Evolutionary conservation across 2,888 invertebrate species (phyloP).

Genomic region (Brachyptera risi): DNA sequence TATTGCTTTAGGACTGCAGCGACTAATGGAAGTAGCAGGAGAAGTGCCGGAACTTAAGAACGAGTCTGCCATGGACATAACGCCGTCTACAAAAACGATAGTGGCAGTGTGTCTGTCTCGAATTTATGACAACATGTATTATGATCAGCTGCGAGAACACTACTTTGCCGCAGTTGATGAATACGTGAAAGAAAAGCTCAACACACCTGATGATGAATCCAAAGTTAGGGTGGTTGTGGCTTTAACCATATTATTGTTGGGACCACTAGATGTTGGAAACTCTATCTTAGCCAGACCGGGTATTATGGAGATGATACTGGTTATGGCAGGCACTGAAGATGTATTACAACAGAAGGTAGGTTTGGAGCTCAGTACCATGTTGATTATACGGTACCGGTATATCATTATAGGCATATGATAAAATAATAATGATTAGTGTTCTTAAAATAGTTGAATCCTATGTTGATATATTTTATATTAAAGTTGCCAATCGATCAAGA

Average conservation of each 20-base stretch:
- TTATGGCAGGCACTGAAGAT: conserved; percentile 95
- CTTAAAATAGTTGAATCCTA: too few relatives aligned
- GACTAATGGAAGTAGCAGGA: conserved; percentile 59
- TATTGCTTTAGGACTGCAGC: too few relatives aligned
- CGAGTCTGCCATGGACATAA: conserved; percentile 87
- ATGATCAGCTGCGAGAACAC: conserved; percentile 72
- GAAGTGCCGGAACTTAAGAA: conserved; percentile 82
- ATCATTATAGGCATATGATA: too few relatives aligned
- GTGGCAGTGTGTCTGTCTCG: conserved; percentile 86
- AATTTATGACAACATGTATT: conserved; percentile 94
- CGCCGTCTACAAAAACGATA: conserved; percentile 82
- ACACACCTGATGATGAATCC: conserved; percentile 83
- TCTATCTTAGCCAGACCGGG: conserved; percentile 68
- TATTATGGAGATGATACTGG: conserved; percentile 92
- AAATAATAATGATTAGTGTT: too few relatives aligned
- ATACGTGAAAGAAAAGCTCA: conserved; percentile 78
- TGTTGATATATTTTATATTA: too few relatives aligned
- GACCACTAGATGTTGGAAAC: conserved; percentile 92
- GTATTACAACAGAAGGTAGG: conserved; percentile 81
- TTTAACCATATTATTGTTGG: conserved; percentile 82
- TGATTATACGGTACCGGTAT: too few relatives aligned
- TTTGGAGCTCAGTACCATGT: too few relatives aligned
- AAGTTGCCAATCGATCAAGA: too few relatives aligned
- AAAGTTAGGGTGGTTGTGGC: conserved; percentile 74
- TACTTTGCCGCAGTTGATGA: conserved; percentile 77